phyloP scores from a whole-genome alignment of 2,888 invertebrate species.

The Thymelicus acteon region DNA sequence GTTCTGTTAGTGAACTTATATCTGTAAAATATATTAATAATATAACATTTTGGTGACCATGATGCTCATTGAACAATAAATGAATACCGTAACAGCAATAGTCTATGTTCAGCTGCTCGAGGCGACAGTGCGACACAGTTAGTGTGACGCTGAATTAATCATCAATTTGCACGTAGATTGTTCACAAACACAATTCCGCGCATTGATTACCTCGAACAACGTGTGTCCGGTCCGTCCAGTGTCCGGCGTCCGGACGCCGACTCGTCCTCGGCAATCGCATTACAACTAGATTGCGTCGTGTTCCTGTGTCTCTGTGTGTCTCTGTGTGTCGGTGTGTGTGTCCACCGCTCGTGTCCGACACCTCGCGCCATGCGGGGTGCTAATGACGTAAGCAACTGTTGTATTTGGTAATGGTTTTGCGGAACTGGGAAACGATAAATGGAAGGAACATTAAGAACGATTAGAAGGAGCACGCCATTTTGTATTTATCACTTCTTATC shows the following conservation, averaged over 20 bases:
- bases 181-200: slow-evolving; percentile 1
- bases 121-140: background rate
- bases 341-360: too few relatives aligned
- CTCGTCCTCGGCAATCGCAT: background rate
- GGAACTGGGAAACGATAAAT: background rate
- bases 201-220: background rate
- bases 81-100: too few relatives aligned
- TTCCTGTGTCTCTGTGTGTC: background rate
- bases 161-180: background rate
- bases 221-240: background rate
- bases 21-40: too few relatives aligned
- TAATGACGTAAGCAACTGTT: background rate
- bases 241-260: background rate
- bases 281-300: slow-evolving; percentile 7
- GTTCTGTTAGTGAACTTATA: too few relatives aligned
- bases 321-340: background rate
- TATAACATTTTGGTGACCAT: too few relatives aligned
- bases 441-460: background rate
- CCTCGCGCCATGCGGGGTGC: background rate
- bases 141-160: too few relatives aligned
- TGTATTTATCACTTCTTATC: too few relatives aligned
- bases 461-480: too few relatives aligned
- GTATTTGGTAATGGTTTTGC: slow-evolving; percentile 1
- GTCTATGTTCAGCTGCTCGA: too few relatives aligned
- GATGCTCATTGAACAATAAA: too few relatives aligned